phyloP scores from a whole-genome alignment of 2,113 vertebrate species.

The Dasyornis broadbenti region DNA sequence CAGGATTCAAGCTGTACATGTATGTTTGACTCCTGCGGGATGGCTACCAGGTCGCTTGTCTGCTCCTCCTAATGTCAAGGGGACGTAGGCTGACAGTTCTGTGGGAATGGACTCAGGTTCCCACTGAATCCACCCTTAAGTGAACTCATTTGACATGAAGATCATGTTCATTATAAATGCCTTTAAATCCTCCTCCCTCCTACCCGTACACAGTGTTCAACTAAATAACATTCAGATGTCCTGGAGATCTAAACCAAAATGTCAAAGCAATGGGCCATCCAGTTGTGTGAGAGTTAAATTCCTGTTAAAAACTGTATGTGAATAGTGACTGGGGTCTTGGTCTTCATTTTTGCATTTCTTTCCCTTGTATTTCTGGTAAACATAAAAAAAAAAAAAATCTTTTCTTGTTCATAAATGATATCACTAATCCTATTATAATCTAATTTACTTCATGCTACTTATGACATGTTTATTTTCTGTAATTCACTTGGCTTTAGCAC shows the following conservation, averaged over 20 bases:
- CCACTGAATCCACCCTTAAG: background rate
- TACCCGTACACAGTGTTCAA: background rate
- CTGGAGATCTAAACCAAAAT: background rate
- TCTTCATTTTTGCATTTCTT: background rate
- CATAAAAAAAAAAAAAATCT: background rate
- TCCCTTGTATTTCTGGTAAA: background rate
- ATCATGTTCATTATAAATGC: background rate
- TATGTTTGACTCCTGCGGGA: background rate
- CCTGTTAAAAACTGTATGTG: background rate
- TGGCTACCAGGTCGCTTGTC: background rate
- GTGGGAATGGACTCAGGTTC: background rate
- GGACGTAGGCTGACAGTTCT: background rate
- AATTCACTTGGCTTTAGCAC: constrained; percentile 21
- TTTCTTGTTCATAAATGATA: background rate
- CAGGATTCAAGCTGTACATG: background rate
- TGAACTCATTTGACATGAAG: background rate
- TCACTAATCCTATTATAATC: constrained; percentile 32
- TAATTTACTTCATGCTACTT: constrained; percentile 18
- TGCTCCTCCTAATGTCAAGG: background rate
- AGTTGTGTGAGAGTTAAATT: background rate
- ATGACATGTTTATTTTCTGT: constrained; percentile 16
- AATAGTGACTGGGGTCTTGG: background rate
- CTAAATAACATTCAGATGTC: background rate
- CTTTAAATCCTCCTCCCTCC: background rate
- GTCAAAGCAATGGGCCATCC: background rate